phyloP scores from a whole-genome alignment of 2,888 invertebrate species.

The Latrodectus hesperus region DNA sequence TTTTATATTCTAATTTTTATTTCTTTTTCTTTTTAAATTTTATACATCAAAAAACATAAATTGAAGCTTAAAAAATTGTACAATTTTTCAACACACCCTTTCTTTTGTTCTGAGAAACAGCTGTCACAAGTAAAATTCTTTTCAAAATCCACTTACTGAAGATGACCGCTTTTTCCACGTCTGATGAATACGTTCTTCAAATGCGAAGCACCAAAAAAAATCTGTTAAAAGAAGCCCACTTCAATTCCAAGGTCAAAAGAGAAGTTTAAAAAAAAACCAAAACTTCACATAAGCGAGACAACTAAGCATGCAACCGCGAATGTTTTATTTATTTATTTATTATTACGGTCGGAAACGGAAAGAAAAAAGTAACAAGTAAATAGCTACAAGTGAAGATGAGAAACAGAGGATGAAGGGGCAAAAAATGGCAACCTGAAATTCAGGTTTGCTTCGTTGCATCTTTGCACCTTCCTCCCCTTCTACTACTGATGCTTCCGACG shows the following conservation, averaged over 20 bases:
- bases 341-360: slow-evolving; percentile 1
- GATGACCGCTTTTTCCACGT: background rate
- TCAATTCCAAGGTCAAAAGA: background rate
- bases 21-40: too few relatives aligned
- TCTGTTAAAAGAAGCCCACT: background rate
- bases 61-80: too few relatives aligned
- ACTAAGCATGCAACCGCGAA: slow-evolving; percentile 10
- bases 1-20: too few relatives aligned
- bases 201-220: background rate
- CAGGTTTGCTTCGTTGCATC: slow-evolving; percentile 35
- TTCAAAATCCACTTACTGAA: background rate
- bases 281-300: background rate
- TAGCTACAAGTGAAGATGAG: slow-evolving; percentile 17
- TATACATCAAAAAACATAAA: too few relatives aligned
- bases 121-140: too few relatives aligned
- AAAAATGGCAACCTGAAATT: slow-evolving; percentile 33
- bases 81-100: too few relatives aligned
- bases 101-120: too few relatives aligned
- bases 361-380: slow-evolving; percentile 13
- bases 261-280: background rate
- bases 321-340: background rate
- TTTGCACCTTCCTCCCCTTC: background rate
- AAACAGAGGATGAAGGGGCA: background rate
- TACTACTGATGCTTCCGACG: background rate
- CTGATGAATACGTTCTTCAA: background rate